A percentile compares a stretch with the other conserved stretches of the same genome.
Evolutionary conservation across 2,797 vertebrate species (phyloP).

Genomic region (Onychomys torridus): DNA sequence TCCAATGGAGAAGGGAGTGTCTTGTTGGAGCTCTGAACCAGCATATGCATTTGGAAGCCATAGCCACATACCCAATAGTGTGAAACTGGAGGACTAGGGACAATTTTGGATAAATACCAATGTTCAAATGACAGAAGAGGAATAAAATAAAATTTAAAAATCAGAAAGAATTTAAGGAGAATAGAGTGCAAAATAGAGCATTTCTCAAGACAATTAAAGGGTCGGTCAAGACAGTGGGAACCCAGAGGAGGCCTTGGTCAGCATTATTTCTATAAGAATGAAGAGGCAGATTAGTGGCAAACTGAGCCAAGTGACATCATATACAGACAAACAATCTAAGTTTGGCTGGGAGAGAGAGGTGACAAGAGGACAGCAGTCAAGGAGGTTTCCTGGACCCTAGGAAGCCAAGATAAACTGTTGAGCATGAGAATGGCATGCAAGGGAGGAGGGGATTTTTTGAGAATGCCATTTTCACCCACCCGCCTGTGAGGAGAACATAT

Average conservation of each 20-base stretch:
- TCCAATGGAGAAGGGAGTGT: not conserved
- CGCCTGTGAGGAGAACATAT: conserved; percentile 20
- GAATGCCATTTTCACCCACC: conserved; percentile 10
- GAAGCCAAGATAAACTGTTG: not conserved
- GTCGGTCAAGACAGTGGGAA: not conserved
- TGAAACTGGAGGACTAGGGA: not conserved
- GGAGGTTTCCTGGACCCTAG: not conserved
- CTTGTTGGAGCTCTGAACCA: not conserved
- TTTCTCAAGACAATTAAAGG: not conserved
- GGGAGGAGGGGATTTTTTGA: not conserved
- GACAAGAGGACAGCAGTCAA: not conserved
- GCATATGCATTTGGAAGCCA: not conserved
- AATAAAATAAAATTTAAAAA: not conserved
- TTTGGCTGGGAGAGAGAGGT: not conserved
- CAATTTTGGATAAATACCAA: not conserved
- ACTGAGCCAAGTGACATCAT: not conserved
- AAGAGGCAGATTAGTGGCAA: not conserved
- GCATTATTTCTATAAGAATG: not conserved
- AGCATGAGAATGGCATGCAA: not conserved
- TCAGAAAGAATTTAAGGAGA: not conserved
- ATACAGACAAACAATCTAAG: not conserved
- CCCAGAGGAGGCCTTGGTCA: not conserved
- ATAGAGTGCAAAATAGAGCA: not conserved
- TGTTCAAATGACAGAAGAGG: conserved; percentile 1
- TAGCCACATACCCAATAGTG: not conserved